Evolutionary conservation across 2,113 vertebrate species (phyloP), one percentile per base, ranked within the genome.

Genomic region (Cercocebus atys): DNA sequence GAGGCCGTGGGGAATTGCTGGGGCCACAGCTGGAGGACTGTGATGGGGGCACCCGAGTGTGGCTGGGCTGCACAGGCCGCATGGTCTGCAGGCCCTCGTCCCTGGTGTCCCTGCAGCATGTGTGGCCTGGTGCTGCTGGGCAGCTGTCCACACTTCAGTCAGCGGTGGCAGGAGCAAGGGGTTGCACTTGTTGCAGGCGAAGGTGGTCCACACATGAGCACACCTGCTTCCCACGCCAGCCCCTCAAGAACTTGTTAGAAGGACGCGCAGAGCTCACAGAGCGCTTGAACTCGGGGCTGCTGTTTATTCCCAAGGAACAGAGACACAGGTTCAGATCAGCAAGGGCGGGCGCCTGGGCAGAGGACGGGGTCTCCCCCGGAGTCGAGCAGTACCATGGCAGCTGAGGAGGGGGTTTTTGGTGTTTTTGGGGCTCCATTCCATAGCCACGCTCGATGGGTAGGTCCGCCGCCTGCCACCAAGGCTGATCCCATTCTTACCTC

Each of bases 1-100:
- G n/a, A 47, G 72, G 43, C 93, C 2, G 0, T 11, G 25, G 27
- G 61, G 40, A 25, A 55, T 35, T 27, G 43, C 1, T 3, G 50
- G 27, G 32, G 1, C 86, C 8, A 4, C 72, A 18, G 9, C 57
- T 18, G 45, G 72, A 57, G n/a, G 22, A 30, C 1, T 1, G 9
- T 11, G 16, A 17, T 70, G 72, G 78, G 30, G 35, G 20, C 8
- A 6, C 20, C 0, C 8, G 0, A 0, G 6, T 7, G 7, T 13
- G 3, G 32, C 32, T 12, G 40, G n/a, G 12, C 16, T 25, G 79
- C 47, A 10, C 64, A 35, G 13, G 45, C 30, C 0, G 0, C 68
- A 35, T 0, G 8, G 32, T 45, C 27, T 23, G 7, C 30, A 61
- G 32, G 40, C 47, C 40, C 27, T 45, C 40, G 25, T 80, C 73